Evolutionary conservation across 2,797 vertebrate species (phyloP).

Genomic region (Fundulus diaphanus): DNA sequence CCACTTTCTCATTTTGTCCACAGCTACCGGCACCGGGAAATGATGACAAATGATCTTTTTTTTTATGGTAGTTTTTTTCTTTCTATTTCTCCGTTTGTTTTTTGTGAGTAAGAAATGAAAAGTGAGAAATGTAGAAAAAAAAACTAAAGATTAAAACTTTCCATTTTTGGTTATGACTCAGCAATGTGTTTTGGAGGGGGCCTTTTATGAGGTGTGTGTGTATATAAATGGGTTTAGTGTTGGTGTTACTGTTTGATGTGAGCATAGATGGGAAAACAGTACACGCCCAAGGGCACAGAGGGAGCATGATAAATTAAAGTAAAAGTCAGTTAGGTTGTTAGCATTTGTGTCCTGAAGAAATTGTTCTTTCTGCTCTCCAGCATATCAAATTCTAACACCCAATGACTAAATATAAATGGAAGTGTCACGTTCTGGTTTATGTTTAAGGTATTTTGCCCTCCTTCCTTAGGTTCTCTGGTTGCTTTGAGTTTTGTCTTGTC

Average conservation of each 20-base stretch:
- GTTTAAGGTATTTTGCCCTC: too few species aligned
- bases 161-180: constrained; percentile 74
- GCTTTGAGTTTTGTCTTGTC: too few species aligned
- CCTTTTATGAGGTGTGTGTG: constrained; percentile 65
- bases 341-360: constrained; percentile 46
- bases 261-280: constrained; percentile 22
- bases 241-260: constrained; percentile 38
- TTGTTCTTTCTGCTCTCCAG: constrained; percentile 10
- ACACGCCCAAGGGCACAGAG: constrained; percentile 4
- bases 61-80: constrained; percentile 59
- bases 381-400: background rate
- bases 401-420: background rate
- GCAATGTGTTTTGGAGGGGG: constrained; percentile 57
- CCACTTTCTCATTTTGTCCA: constrained; percentile 74
- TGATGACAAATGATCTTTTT: constrained; percentile 71
- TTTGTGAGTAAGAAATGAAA: constrained; percentile 26
- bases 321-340: constrained; percentile 20
- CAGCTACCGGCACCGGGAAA: constrained; percentile 72
- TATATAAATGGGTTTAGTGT: constrained; percentile 37
- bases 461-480: too few species aligned
- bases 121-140: constrained; percentile 30
- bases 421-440: too few species aligned
- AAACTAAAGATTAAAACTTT: constrained; percentile 68
- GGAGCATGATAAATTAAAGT: constrained; percentile 15
- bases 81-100: constrained; percentile 67